A percentile compares a stretch with the other conserved stretches of the same genome.
These are phyloP conservation scores for Atta texana DNA, from an alignment of 1,140 invertebrate genomes.

Conservation along the genomic window DNA sequence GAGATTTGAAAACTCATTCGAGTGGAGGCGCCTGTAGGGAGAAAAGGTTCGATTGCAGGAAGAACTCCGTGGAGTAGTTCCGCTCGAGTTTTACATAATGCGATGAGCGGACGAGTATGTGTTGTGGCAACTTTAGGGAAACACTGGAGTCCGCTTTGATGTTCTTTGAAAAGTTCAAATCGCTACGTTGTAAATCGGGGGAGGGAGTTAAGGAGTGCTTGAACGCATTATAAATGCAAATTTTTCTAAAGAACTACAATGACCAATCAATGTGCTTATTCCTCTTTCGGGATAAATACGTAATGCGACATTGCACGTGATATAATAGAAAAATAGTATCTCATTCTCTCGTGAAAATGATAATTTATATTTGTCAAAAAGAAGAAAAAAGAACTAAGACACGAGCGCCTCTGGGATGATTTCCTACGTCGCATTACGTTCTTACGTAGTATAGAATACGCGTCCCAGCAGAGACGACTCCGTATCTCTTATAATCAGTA, in stretches of 20 bases:
- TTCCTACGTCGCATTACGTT: slow-evolving; percentile 46
- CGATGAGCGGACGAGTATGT: slow-evolving; percentile 34
- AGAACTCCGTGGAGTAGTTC: slow-evolving; percentile 4
- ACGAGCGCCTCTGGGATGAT: slow-evolving; percentile 21
- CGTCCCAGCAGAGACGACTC: slow-evolving; percentile 58
- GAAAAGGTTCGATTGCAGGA: slow-evolving; percentile 45
- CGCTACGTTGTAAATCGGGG: slow-evolving; percentile 32
- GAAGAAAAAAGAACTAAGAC: neutral
- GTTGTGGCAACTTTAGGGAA: slow-evolving; percentile 48
- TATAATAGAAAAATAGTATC: neutral
- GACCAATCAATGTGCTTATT: slow-evolving; percentile 3
- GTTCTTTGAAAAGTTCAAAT: slow-evolving; percentile 57
- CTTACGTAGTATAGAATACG: slow-evolving; percentile 55
- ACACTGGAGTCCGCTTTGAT: slow-evolving; percentile 45
- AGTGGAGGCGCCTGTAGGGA: neutral
- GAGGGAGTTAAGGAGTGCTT: slow-evolving; percentile 30
- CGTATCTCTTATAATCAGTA: slow-evolving; percentile 59
- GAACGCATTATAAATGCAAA: slow-evolving; percentile 41
- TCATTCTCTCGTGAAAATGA: neutral
- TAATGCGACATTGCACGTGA: neutral
- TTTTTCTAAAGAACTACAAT: slow-evolving; percentile 25
- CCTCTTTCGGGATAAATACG: neutral
- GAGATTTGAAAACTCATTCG: slow-evolving; percentile 45
- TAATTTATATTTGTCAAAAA: slow-evolving; percentile 20
- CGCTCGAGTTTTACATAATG: slow-evolving; percentile 41